Evolutionary conservation across 2,888 invertebrate species (phyloP), one percentile per base, ranked within the genome.

Genomic region (Brenthis hecate): DNA sequence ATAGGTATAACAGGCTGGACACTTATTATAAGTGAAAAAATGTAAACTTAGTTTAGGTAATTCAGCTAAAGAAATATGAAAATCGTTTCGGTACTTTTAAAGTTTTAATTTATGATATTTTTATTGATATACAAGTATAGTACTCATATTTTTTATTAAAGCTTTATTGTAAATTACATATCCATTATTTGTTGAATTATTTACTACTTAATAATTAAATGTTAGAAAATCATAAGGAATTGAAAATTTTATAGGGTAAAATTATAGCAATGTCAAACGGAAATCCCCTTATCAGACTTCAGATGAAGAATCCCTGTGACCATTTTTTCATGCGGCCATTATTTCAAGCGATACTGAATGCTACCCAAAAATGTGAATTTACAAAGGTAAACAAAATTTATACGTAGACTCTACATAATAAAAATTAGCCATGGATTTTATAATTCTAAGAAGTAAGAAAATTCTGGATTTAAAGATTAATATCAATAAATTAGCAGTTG

Each of bases 241-340:
- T 19, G 11, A 6, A 28, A 8, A 47, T 51, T 16, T 50, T 78
- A 64, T 73, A 91, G 91, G 87, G 86, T 0, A 90, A 88, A 80
- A 80, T 90, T 16, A 48, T 79, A 0, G 84, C 81, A 6, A 71
- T 72, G 13, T 66, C 82, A 3, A 84, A 88, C 53, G 86, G 83
- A 0, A 85, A 84, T 58, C 82, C 82, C 36, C 76, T 87, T 3
- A 48, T 89, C 2, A 79, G 90, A 56, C 73, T 90, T 0, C 91
- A 90, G 70, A 80, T 90, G 75, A 86, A 85, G 65, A 86, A 86
- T 56, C 88, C 90, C 0, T 91, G 90, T 56, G 81, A 88, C 0
- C 89, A 90, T 70, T 74, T 89, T 6, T 89, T 89, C 58, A 54
- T 91, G 66, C 81, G 80, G 65, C 83, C 86, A 0, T 65, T 90